Base-by-base conservation (phyloP, 2,888 invertebrate genomes). In the Phalera bucephala region DNA sequence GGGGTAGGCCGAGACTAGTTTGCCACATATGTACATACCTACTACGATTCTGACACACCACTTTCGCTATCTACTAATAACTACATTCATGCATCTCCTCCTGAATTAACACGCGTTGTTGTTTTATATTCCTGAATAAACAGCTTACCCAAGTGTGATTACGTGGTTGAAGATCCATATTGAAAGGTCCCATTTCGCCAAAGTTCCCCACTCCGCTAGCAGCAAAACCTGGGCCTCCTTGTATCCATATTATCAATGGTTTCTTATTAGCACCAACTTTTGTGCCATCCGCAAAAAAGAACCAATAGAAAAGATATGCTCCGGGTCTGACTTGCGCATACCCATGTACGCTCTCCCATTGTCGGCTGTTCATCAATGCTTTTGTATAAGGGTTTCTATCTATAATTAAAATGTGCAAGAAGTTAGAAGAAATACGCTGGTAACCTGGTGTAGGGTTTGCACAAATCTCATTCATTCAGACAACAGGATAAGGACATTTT, bases 181-280 rank as follows among this genome's bases (percentile, higher is more conserved):
- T 92, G 13, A 94, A 68, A 0, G 96, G 96, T 0, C 97, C 97
- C 27, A 96, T 81, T 81, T 96, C 96, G 48, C 93, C 93, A 70
- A 97, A 97, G 72, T 97, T 97, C 8, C 96, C 97, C 70, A 94
- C 93, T 0, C 95, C 95, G n/a, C 94, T 93, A 1, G 95, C 94
- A 0, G 95, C 95, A n/a, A 93, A 92, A 0, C 92, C 97, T 0
- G 97, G 97, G 0, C 97, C 97, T 13, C 97, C 97, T 91, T 97
- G 95, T 11, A 97, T 90, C 97, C 97, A 97, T 64, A 97, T 93
- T 26, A 96, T 88, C 4, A 97, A 75, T 0, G 97, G 97, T 36
- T 87, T 86, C 14, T 88, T 86, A 7, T 93, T 17, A 80, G 92
- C 72, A 2, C 87, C 90, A 2, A 67, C 45, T 0, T 91, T 91